Percentiles rank a stretch among this genome's conserved stretches.
phyloP scores from a whole-genome alignment of 2,797 vertebrate species.

The Perdix hodgsoniae region DNA sequence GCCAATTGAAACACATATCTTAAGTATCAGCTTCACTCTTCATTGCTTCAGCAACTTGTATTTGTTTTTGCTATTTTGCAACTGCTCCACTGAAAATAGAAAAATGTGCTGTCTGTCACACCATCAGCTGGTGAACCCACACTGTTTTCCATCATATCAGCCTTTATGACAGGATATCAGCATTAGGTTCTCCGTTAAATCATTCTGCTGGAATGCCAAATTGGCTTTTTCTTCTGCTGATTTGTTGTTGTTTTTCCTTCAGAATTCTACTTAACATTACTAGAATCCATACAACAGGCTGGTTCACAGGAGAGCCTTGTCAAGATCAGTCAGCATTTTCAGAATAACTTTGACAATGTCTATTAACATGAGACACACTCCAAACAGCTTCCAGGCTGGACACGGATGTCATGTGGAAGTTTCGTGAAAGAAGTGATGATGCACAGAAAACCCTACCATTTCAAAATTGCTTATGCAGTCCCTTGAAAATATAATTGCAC shows the following conservation, averaged over 20 bases:
- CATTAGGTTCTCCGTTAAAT: conserved; percentile 21
- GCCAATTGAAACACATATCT: background rate
- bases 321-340: conserved; percentile 30
- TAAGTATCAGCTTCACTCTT: background rate
- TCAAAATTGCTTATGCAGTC: background rate
- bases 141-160: background rate
- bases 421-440: conserved; percentile 20
- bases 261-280: background rate
- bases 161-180: background rate
- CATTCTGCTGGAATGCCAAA: conserved; percentile 11
- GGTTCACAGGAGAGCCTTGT: conserved; percentile 2
- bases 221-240: background rate
- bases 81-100: background rate
- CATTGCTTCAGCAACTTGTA: background rate
- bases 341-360: conserved; percentile 10
- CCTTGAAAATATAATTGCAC: background rate
- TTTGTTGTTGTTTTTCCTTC: background rate
- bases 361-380: conserved; percentile 2
- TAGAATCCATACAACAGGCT: background rate
- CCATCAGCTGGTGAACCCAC: background rate
- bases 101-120: conserved; percentile 51
- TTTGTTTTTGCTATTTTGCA: conserved; percentile 20
- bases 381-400: background rate
- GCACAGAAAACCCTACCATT: background rate
- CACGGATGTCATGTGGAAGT: background rate